Conservation (phyloP, 2,888 invertebrate species). For the Fissipunctia ypsillon region DNA sequence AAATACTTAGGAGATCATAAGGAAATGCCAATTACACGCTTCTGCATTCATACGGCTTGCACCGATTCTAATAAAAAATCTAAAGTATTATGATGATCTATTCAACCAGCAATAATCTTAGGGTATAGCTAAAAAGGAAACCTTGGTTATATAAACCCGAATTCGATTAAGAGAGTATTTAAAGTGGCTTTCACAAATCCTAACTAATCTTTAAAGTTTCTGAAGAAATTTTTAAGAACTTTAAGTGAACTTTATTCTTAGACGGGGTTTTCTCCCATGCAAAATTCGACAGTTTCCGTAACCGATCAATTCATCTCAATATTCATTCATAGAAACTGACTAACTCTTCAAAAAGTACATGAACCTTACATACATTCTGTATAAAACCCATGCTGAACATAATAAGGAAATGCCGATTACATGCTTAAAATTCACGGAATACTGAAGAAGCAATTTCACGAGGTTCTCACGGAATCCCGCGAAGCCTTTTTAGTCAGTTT, state of each 20-base stretch:
- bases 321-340: conserved; percentile 18
- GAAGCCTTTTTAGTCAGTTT: conserved; percentile 79
- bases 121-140: too few species aligned
- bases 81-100: too few species aligned
- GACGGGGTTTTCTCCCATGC: too few species aligned
- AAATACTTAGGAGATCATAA: conserved; percentile 47
- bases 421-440: conserved; percentile 68
- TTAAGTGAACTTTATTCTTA: too few species aligned
- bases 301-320: background rate
- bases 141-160: too few species aligned
- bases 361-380: conserved; percentile 54
- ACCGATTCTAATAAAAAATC: too few species aligned
- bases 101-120: too few species aligned
- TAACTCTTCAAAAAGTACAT: conserved; percentile 3
- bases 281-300: background rate
- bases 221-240: too few species aligned
- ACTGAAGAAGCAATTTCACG: conserved; percentile 62
- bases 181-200: too few species aligned
- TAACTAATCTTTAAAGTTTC: too few species aligned
- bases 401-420: conserved; percentile 82
- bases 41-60: background rate
- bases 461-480: conserved; percentile 66
- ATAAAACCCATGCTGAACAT: conserved; percentile 68
- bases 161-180: too few species aligned
- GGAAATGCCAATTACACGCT: background rate